Percentiles rank a stretch among this genome's conserved stretches.
These are phyloP conservation scores for Perdita meconis DNA, from an alignment of 2,888 invertebrate genomes.

Conservation along the genomic window DNA sequence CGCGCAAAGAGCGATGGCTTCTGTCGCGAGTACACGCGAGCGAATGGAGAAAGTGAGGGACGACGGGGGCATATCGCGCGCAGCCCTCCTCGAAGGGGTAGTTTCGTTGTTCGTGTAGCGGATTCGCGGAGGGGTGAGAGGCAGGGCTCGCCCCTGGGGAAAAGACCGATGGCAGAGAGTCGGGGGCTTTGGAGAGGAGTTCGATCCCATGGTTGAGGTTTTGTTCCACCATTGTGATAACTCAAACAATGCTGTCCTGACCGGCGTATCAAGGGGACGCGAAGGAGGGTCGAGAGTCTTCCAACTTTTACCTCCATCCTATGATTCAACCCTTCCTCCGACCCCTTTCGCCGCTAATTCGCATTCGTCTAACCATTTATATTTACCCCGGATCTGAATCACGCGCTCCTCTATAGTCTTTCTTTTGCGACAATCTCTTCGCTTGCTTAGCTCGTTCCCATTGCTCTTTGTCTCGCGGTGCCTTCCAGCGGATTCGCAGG, in stretches of 20 bases:
- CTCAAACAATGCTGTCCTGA: constrained; percentile 77
- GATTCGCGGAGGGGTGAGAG: constrained; percentile 17
- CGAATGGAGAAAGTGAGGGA: constrained; percentile 17
- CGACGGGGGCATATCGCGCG: constrained; percentile 26
- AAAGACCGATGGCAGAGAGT: constrained; percentile 52
- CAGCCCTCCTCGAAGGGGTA: constrained; percentile 43
- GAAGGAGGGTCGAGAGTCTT: constrained; percentile 59
- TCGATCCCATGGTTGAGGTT: constrained; percentile 77
- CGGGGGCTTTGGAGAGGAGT: constrained; percentile 70
- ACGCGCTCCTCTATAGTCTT: neutral
- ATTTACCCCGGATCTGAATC: neutral
- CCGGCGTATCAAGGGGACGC: constrained; percentile 59
- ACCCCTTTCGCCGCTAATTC: neutral
- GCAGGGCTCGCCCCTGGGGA: constrained; percentile 40
- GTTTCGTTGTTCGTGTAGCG: constrained; percentile 57
- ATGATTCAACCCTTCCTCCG: neutral
- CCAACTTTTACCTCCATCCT: constrained; percentile 7
- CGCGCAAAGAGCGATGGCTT: constrained; percentile 60
- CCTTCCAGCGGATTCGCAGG: neutral
- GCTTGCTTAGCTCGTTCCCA: neutral
- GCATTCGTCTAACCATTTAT: neutral
- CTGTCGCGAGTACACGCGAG: constrained; percentile 44
- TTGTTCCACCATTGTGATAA: constrained; percentile 80
- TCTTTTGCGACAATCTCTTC: constrained; percentile 19
- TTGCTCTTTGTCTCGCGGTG: constrained; percentile 9